Evolutionary conservation across 1,140 invertebrate species (phyloP).

Genomic region (Cherax destructor): DNA sequence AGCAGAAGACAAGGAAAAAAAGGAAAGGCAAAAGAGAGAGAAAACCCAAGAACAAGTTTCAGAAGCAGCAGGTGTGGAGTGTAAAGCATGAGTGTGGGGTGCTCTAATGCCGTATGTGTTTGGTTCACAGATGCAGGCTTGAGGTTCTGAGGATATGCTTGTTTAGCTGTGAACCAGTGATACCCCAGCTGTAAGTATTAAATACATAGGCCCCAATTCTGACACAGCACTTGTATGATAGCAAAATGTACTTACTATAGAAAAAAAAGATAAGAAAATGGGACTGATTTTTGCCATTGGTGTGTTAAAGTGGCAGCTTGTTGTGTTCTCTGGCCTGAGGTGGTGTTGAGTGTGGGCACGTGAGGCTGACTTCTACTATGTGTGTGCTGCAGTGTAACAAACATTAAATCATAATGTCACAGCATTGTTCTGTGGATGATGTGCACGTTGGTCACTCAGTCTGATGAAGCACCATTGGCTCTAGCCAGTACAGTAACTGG

Average conservation of each 20-base stretch:
- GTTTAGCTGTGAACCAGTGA: background rate
- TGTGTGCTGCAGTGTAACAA: background rate
- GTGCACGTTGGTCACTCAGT: too few species aligned
- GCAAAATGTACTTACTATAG: background rate
- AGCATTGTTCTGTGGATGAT: too few species aligned
- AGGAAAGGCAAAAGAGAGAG: background rate
- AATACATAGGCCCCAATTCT: background rate
- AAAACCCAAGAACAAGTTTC: background rate
- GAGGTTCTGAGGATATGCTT: constrained; percentile 43
- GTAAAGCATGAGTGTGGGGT: constrained; percentile 9
- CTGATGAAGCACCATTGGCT: too few species aligned
- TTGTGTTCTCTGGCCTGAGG: background rate
- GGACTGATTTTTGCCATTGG: too few species aligned
- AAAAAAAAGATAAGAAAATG: too few species aligned
- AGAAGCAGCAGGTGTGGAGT: background rate
- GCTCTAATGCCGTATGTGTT: constrained; percentile 45
- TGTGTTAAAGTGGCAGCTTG: too few species aligned
- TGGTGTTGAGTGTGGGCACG: background rate
- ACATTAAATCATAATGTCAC: background rate
- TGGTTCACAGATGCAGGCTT: constrained; percentile 47
- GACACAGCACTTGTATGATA: background rate
- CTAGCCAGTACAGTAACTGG: too few species aligned
- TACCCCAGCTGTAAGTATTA: constrained; percentile 3
- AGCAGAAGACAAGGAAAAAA: background rate
- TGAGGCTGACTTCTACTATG: background rate